Conservation (phyloP, 2,797 vertebrate species). For the Microhierax caerulescens region DNA sequence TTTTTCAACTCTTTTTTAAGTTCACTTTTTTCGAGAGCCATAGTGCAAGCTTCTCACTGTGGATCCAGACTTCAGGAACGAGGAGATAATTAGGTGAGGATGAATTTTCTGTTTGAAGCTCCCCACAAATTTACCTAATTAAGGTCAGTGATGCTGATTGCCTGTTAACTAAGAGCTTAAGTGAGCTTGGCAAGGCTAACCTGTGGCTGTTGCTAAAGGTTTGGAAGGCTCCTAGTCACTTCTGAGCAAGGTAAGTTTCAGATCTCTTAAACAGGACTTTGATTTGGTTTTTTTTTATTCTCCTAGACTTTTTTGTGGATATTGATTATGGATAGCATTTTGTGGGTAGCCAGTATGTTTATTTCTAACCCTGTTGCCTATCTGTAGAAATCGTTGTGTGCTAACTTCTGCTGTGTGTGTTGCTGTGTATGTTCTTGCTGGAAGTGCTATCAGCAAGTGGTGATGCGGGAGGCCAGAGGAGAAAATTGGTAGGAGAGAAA, state of each 20-base stretch:
- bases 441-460: neutral
- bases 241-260: neutral
- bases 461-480: neutral
- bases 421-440: neutral
- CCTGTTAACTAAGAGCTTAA: neutral
- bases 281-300: neutral
- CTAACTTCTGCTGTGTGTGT: neutral
- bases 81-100: neutral
- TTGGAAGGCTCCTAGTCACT: neutral
- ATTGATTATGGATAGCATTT: neutral
- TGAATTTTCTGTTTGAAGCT: neutral
- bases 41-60: neutral
- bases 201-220: accelerated
- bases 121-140: neutral
- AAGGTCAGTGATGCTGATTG: neutral
- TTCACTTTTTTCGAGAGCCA: neutral
- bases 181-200: neutral
- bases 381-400: neutral
- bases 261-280: neutral
- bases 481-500: neutral
- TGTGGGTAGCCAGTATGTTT: neutral
- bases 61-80: neutral
- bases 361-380: neutral
- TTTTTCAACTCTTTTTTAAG: neutral
- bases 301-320: neutral